phyloP scores from a whole-genome alignment of 1,140 invertebrate genomes.

The Wasmannia auropunctata region DNA sequence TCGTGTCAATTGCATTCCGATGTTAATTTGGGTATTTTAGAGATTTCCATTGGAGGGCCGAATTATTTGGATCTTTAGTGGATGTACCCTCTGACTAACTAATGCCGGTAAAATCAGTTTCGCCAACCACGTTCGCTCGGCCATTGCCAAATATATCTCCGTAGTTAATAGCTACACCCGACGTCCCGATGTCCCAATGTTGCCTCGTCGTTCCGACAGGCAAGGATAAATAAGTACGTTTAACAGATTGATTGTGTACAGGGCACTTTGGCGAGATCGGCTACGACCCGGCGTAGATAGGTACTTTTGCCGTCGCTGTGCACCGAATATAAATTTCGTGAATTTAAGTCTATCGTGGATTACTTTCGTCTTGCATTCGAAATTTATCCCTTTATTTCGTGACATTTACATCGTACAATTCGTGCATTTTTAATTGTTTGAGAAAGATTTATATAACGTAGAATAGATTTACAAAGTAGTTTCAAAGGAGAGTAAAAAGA shows the following conservation, averaged over 20 bases:
- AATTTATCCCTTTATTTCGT: constrained; percentile 27
- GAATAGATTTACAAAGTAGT: not conserved
- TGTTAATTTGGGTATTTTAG: constrained; percentile 7
- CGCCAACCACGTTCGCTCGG: constrained; percentile 9
- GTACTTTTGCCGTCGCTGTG: constrained; percentile 62
- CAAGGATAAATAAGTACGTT: constrained; percentile 77
- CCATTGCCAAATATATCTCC: constrained; percentile 75
- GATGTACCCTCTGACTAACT: constrained; percentile 1
- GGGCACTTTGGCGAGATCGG: constrained; percentile 76
- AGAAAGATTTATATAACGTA: not conserved
- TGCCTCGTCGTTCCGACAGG: constrained; percentile 59
- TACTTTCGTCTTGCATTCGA: constrained; percentile 15
- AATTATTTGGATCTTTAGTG: constrained; percentile 4
- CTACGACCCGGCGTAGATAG: constrained; percentile 56
- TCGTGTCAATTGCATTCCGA: not conserved
- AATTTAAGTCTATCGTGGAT: constrained; percentile 53
- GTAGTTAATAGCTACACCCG: constrained; percentile 60
- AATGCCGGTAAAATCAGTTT: constrained; percentile 24
- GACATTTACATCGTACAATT: not conserved
- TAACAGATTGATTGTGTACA: constrained; percentile 80
- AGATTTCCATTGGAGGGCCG: not conserved
- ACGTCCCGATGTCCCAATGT: constrained; percentile 35
- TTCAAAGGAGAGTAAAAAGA: too few species aligned
- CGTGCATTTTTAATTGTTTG: not conserved
- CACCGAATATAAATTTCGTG: constrained; percentile 69